These are phyloP conservation scores for Orycteropus afer DNA, from an alignment of 2,113 vertebrate species.

Conservation along the genomic window DNA sequence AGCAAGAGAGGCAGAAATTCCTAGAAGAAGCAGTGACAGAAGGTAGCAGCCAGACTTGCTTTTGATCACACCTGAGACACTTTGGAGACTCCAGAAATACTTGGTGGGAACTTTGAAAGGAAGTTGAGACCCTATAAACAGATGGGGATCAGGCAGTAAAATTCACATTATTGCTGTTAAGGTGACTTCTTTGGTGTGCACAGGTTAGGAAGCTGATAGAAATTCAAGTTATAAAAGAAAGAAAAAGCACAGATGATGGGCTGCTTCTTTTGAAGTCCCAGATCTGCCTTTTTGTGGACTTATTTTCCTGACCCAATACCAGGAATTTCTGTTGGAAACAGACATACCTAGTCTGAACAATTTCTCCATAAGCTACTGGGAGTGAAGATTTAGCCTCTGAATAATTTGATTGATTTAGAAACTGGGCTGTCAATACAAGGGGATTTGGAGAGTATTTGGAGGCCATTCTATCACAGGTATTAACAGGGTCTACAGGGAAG, in stretches of 20 bases:
- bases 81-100: not conserved
- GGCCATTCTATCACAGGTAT: not conserved
- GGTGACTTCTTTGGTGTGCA: not conserved
- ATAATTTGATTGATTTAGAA: not conserved
- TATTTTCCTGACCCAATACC: not conserved
- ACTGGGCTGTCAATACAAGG: not conserved
- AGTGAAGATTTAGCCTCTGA: not conserved
- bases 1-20: fast-evolving
- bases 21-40: not conserved
- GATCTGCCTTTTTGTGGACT: not conserved
- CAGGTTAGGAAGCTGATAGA: not conserved
- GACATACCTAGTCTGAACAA: not conserved
- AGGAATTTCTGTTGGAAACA: not conserved
- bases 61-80: not conserved
- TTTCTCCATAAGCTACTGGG: not conserved
- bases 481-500: not conserved
- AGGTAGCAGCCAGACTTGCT: not conserved
- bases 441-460: too few relatives aligned
- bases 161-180: not conserved
- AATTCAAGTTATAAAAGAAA: not conserved
- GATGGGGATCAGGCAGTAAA: not conserved
- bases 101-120: not conserved
- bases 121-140: not conserved
- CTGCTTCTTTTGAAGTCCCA: not conserved
- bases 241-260: not conserved